These are phyloP conservation scores for Nymphicus hollandicus DNA, from an alignment of 2,113 vertebrate genomes.

Conservation along the genomic window DNA sequence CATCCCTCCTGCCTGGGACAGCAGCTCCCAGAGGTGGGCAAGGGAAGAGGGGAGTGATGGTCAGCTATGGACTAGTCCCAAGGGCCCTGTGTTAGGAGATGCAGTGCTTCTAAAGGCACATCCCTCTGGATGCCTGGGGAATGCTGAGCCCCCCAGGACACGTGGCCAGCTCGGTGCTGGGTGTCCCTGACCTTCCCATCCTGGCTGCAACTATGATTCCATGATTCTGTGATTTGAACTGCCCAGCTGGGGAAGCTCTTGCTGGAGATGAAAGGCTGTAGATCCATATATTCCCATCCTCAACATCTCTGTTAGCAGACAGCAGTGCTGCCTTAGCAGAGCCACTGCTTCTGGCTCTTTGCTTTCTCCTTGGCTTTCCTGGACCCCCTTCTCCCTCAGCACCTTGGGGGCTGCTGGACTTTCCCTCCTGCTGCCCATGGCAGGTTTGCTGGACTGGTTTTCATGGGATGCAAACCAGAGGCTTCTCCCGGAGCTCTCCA, in stretches of 20 bases:
- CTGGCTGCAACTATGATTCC: background rate
- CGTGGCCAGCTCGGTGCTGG: accelerated
- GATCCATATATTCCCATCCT: background rate
- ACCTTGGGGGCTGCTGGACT: background rate
- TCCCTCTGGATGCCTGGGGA: background rate
- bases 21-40: background rate
- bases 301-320: background rate
- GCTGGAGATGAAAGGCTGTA: background rate
- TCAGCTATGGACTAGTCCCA: background rate
- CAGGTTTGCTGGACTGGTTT: background rate
- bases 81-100: background rate
- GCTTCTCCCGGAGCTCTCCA: background rate
- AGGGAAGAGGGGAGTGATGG: background rate
- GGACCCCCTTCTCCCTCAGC: background rate
- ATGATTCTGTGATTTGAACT: background rate
- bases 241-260: background rate
- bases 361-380: background rate
- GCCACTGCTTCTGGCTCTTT: background rate
- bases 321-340: background rate
- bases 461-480: accelerated
- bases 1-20: background rate
- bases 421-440: background rate
- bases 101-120: background rate
- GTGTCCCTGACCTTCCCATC: background rate
- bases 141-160: background rate